Percentiles rank a stretch among this genome's conserved stretches.
phyloP scores from a whole-genome alignment of 92 coral and sea anemone species.

The Umimayanthus kanabou region DNA sequence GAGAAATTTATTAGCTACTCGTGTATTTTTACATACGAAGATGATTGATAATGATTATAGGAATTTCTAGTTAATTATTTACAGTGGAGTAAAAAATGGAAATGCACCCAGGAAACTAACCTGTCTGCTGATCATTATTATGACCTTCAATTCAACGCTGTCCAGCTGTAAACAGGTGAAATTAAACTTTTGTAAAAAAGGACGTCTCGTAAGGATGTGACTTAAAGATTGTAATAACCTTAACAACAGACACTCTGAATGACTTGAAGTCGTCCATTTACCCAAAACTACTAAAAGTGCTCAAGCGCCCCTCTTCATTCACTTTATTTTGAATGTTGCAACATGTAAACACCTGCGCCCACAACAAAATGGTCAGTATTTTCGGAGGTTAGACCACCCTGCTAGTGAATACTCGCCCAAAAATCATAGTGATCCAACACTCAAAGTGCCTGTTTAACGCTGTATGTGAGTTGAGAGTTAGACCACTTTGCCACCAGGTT shows the following conservation, averaged over 20 bases:
- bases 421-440: neutral
- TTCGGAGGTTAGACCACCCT: neutral
- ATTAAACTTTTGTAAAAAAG: too few species aligned
- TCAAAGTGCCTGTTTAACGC: conserved; percentile 11
- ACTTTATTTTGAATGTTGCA: conserved; percentile 24
- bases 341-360: neutral
- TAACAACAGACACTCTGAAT: too few species aligned
- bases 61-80: too few species aligned
- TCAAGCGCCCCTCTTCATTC: conserved; percentile 27
- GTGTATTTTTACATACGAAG: too few species aligned
- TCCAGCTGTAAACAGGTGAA: too few species aligned
- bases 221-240: too few species aligned
- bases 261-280: conserved; percentile 33
- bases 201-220: neutral
- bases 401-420: neutral
- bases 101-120: too few species aligned
- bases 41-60: too few species aligned
- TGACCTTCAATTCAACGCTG: too few species aligned
- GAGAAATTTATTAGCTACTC: too few species aligned
- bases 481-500: conserved; percentile 26
- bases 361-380: neutral
- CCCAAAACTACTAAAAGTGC: conserved; percentile 29
- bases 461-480: conserved; percentile 10
- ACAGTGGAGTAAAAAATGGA: too few species aligned
- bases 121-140: too few species aligned